Conservation (phyloP, 2,797 vertebrate genomes). For the Coilia nasus region DNA sequence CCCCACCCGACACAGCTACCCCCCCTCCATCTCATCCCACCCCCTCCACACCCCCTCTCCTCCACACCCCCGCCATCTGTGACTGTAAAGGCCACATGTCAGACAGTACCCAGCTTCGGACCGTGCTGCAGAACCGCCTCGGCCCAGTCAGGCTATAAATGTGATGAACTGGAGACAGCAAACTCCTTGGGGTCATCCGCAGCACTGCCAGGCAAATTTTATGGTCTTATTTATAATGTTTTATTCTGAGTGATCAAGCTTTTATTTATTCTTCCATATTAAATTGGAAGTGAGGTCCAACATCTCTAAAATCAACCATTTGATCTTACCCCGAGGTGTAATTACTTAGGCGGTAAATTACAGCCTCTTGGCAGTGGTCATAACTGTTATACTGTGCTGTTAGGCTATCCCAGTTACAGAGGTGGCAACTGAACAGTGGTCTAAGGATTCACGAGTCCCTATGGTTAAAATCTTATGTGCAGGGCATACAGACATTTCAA, state of each 20-base stretch:
- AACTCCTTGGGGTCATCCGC: neutral
- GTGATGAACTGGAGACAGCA: slow-evolving; percentile 13
- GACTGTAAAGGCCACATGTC: slow-evolving; percentile 15
- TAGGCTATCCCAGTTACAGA: neutral
- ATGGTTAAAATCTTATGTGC: too few species aligned
- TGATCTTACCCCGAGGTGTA: slow-evolving; percentile 1
- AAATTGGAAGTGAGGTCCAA: slow-evolving; percentile 10
- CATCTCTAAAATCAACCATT: slow-evolving; percentile 17
- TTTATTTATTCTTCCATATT: slow-evolving; percentile 19
- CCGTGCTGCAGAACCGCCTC: neutral
- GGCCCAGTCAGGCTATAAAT: neutral
- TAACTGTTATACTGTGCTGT: neutral
- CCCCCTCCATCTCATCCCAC: too few species aligned
- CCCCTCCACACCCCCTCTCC: too few species aligned
- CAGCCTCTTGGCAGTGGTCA: neutral
- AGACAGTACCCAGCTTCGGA: neutral
- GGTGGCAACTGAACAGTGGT: neutral
- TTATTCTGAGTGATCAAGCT: neutral
- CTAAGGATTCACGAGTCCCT: too few species aligned
- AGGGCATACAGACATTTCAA: too few species aligned
- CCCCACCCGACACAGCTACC: too few species aligned
- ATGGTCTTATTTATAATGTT: slow-evolving; percentile 23
- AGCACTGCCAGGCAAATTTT: neutral
- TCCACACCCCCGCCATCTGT: neutral
- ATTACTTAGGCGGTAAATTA: slow-evolving; percentile 7